phyloP scores from a whole-genome alignment of 2,113 vertebrate genomes.

The Azemiops feae region DNA sequence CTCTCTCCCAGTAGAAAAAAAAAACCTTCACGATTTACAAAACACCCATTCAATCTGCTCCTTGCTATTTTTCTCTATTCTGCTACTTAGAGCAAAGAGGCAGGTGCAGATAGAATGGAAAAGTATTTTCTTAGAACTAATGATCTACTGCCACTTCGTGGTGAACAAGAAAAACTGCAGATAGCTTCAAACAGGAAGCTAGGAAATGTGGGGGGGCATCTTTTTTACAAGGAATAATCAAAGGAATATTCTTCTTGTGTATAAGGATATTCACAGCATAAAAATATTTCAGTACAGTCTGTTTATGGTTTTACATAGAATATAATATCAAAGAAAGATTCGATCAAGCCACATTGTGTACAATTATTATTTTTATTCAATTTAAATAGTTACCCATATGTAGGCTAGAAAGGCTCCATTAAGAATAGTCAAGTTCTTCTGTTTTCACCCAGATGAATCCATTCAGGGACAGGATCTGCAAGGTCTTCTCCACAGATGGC shows the following conservation, averaged over 20 bases:
- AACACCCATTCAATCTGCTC: no score
- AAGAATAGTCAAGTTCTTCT: background rate
- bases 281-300: background rate
- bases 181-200: background rate
- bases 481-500: constrained; percentile 36
- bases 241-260: background rate
- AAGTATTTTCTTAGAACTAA: background rate
- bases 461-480: constrained; percentile 53
- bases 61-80: background rate
- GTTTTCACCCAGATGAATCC: constrained; percentile 43
- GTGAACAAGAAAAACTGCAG: background rate
- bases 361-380: background rate
- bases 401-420: background rate
- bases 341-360: background rate
- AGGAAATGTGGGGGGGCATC: background rate
- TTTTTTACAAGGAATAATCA: background rate
- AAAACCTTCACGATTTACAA: no score
- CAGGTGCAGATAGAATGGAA: background rate
- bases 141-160: background rate
- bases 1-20: no score
- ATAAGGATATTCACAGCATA: background rate
- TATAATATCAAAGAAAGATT: background rate
- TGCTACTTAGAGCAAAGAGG: background rate
- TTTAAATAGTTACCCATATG: background rate
- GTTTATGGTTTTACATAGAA: background rate